Base-by-base conservation (phyloP, 2,797 vertebrate species). In the Manis javanica region DNA sequence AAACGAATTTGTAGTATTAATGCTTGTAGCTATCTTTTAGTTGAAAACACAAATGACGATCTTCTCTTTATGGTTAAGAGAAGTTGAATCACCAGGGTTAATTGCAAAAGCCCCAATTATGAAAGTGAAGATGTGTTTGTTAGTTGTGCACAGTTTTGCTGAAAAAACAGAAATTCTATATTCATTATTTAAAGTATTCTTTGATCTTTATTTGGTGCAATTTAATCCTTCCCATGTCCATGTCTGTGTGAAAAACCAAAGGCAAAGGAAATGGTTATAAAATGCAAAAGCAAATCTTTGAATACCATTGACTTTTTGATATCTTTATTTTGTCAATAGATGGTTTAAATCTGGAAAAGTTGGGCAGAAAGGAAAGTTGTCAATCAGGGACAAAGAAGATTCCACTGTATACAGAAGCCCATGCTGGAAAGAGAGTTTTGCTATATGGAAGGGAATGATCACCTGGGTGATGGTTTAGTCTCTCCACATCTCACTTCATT, bases 41-140 rank as follows among this genome's bases (percentile, higher is more conserved):
- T 75, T 79, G 37, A 88, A 94, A 96, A 89, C 89, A 89, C 68
- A 75, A 37, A 83, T 16, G 57, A 55, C 21, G 53, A 19, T 31
- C 39, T n/a, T 61, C 31, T 71, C 26, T 91, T 87, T 66, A 53
- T 34, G 63, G 74, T 42, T 90, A 78, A 68, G 34, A 82, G 29
- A 72, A 77, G 18, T 31, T 77, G 83, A 74, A 91, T 87, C 71
- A 93, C 68, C 91, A 83, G 69, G 46, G 68, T 95, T 92, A 95
- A 88, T 85, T 83, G 51, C 18, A 49, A 83, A 95, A 75, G 39
- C 10, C 64, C 86, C 39, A 57, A 75, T 91, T 83, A 75, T 39
- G 81, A 90, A 88, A 89, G 21, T 34, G 39, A 89, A 91, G 46
- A 37, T 74, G 29, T 37, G 7, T 77, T 66, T 86, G 59, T 71